These are phyloP conservation scores for Tenualosa ilisha DNA, from an alignment of 2,797 vertebrate species.

Conservation along the genomic window DNA sequence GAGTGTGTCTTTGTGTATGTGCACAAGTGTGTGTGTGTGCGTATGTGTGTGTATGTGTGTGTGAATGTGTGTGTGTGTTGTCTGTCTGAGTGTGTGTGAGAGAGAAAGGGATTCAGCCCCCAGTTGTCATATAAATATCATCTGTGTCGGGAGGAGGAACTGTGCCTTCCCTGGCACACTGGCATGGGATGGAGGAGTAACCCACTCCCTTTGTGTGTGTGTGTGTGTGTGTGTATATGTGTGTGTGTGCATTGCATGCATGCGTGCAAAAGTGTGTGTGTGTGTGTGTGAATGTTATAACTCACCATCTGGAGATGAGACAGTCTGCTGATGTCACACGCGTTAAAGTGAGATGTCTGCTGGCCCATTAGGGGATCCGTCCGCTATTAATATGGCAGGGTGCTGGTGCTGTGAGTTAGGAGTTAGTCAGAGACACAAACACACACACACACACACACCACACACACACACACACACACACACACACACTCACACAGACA, in stretches of 20 bases:
- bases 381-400: not conserved
- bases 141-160: conserved; percentile 28
- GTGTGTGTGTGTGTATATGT: not conserved
- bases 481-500: not conserved
- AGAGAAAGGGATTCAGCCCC: not conserved
- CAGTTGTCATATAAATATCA: conserved; percentile 28
- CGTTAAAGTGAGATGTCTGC: not conserved
- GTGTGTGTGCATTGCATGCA: conserved; percentile 12
- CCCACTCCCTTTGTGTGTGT: not conserved
- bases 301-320: not conserved
- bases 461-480: conserved; percentile 5
- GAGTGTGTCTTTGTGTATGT: too few species aligned
- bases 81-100: too few species aligned
- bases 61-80: too few species aligned
- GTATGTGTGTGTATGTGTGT: too few species aligned
- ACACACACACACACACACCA: not conserved
- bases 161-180: not conserved
- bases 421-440: not conserved
- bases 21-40: too few species aligned
- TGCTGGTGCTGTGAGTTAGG: not conserved
- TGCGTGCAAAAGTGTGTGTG: not conserved
- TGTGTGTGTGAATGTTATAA: not conserved
- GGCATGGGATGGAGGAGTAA: not conserved
- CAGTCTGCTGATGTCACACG: not conserved
- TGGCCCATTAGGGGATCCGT: not conserved